These are phyloP conservation scores for Aurelia sp. DNA, from an alignment of 30 jellyfish, hydroid and myxozoan species.

Conservation along the genomic window DNA sequence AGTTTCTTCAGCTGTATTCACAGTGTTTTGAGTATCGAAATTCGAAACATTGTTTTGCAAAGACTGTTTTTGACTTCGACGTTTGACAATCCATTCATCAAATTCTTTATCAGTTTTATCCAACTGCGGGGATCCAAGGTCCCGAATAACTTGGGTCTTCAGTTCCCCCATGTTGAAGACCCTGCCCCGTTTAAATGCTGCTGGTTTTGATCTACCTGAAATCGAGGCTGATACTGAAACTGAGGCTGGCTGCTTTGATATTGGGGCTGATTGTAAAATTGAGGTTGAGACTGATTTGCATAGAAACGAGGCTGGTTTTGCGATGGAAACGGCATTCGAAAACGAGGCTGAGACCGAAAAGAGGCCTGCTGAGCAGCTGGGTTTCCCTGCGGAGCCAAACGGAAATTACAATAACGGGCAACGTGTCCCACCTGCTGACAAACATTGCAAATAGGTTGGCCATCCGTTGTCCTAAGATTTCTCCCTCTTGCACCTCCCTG, in stretches of 20 bases:
- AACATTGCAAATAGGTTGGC: constrained; percentile 2
- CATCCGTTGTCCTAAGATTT: not conserved
- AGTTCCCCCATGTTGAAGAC: not conserved
- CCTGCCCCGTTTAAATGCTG: not conserved
- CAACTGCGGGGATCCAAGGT: not conserved
- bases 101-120: not conserved
- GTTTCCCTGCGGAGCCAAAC: not conserved
- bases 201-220: too few species aligned
- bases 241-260: too few species aligned
- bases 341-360: not conserved
- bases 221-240: too few species aligned
- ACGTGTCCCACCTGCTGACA: not conserved
- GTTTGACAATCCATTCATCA: not conserved
- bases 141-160: not conserved
- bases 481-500: not conserved
- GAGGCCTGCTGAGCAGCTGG: not conserved
- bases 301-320: not conserved
- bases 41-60: too few species aligned
- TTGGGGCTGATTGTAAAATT: too few species aligned
- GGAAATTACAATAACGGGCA: not conserved
- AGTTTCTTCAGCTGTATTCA: too few species aligned
- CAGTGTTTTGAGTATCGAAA: too few species aligned
- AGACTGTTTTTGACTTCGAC: not conserved
- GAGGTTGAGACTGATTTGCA: not conserved
- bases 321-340: not conserved